Evolutionary conservation across 2,113 vertebrate genomes (phyloP).

Genomic region (Motacilla alba): DNA sequence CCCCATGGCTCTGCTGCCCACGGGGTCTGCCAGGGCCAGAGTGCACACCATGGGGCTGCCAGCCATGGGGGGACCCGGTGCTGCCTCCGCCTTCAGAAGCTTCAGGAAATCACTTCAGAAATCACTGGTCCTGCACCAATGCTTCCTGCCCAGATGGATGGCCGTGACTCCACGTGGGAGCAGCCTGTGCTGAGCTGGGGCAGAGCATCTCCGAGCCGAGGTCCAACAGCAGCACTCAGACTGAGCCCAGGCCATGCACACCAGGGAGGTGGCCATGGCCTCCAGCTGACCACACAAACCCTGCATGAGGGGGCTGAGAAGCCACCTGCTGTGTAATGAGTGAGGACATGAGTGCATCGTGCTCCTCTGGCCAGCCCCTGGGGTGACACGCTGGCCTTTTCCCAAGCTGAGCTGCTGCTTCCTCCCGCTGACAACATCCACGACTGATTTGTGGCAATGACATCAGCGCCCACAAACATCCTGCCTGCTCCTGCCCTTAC

Average conservation of each 20-base stretch:
- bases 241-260: rapidly evolving
- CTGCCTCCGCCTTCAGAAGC: neutral
- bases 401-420: neutral
- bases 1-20: neutral
- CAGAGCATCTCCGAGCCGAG: neutral
- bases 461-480: neutral
- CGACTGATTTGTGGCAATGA: neutral
- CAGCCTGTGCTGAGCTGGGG: neutral
- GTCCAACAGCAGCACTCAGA: neutral
- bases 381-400: neutral
- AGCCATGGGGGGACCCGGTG: rapidly evolving
- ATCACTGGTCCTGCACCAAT: rapidly evolving
- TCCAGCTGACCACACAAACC: neutral
- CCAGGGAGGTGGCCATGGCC: neutral
- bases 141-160: rapidly evolving
- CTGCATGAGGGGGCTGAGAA: neutral
- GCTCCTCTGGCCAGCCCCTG: neutral
- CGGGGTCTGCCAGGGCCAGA: rapidly evolving
- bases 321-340: neutral
- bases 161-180: rapidly evolving
- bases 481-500: neutral
- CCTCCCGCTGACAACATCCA: neutral
- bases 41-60: rapidly evolving
- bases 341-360: rapidly evolving
- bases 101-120: neutral